These are phyloP conservation scores for Nannobrachium achirus DNA, from an alignment of 2,113 vertebrate species.

Conservation along the genomic window DNA sequence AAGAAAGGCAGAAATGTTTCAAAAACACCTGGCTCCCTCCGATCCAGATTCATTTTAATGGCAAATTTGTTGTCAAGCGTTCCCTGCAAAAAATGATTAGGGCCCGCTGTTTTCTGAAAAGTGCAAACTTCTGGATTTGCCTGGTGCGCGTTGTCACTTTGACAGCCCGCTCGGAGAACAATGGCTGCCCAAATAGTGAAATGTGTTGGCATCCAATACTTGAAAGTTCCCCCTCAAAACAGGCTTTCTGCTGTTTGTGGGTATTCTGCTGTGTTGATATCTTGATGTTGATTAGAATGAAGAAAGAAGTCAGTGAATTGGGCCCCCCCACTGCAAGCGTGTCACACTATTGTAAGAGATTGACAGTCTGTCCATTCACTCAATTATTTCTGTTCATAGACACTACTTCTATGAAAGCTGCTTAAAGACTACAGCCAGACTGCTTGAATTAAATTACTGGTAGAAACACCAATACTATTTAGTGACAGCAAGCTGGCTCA, in stretches of 20 bases:
- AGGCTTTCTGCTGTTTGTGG: conserved; percentile 75
- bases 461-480: conserved; percentile 52
- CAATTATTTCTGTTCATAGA: conserved; percentile 76
- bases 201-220: conserved; percentile 76
- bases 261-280: conserved; percentile 78
- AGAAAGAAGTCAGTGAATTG: conserved; percentile 70
- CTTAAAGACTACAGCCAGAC: conserved; percentile 66
- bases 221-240: conserved; percentile 74
- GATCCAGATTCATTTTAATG: conserved; percentile 81
- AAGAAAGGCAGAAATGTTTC: conserved; percentile 61
- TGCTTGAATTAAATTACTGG: conserved; percentile 49
- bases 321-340: conserved; percentile 59
- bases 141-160: conserved; percentile 77
- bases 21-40: conserved; percentile 64
- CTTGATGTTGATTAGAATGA: conserved; percentile 81
- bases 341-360: conserved; percentile 68
- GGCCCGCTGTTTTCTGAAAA: conserved; percentile 78
- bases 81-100: conserved; percentile 78
- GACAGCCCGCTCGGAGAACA: conserved; percentile 80
- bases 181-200: conserved; percentile 79
- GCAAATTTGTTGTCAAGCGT: conserved; percentile 84
- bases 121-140: conserved; percentile 78
- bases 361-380: conserved; percentile 78
- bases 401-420: conserved; percentile 65
- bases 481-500: conserved; percentile 38